A percentile compares a stretch with the other conserved stretches of the same genome.
Conservation (phyloP, 2,888 invertebrate genomes). For the Aethes cnicana region DNA sequence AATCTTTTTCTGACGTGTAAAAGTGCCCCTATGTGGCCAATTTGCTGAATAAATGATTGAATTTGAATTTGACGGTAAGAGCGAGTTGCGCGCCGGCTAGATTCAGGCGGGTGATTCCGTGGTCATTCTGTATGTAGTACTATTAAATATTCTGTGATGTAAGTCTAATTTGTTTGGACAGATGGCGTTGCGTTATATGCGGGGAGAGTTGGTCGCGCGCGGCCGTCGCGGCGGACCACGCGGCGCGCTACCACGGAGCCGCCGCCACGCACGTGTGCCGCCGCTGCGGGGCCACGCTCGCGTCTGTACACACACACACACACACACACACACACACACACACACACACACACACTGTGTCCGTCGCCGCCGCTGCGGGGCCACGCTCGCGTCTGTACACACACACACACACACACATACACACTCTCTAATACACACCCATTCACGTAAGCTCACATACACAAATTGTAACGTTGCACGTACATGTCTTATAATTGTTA, state of each 20-base stretch:
- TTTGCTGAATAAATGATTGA: no score
- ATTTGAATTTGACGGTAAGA: no score
- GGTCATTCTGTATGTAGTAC: no score
- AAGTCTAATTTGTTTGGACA: constrained; percentile 24
- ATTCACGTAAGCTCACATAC: background rate
- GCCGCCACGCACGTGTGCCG: constrained; percentile 56
- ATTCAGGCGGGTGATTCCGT: no score
- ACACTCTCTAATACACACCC: background rate
- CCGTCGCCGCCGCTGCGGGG: no score
- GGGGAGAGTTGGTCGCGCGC: constrained; percentile 56
- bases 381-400: no score
- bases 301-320: constrained; percentile 33
- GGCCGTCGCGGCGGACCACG: constrained; percentile 65
- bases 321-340: background rate
- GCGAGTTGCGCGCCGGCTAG: no score
- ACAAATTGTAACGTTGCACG: no score
- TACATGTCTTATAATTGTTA: no score
- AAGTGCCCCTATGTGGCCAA: no score
- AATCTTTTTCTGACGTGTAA: no score
- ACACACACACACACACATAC: background rate
- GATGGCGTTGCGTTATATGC: constrained; percentile 64
- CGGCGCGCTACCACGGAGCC: constrained; percentile 51
- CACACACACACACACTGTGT: background rate
- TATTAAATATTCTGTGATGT: background rate
- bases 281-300: constrained; percentile 45